Conservation (phyloP, 1,140 invertebrate species). For the Bombyx mandarina region DNA sequence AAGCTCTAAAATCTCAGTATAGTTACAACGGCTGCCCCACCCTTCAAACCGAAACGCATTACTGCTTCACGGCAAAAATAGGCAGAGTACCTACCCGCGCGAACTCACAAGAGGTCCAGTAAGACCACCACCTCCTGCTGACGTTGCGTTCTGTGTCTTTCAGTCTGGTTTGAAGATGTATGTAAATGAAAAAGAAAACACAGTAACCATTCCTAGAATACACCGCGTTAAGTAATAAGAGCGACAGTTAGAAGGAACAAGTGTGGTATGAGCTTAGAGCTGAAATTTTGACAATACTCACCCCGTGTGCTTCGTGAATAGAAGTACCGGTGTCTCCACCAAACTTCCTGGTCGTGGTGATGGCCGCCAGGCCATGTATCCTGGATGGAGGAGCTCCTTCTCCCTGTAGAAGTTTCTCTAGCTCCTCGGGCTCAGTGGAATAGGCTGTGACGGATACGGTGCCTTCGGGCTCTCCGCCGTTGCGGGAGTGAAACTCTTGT, state of each 20-base stretch:
- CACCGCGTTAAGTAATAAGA: not conserved
- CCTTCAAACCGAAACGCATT: no score
- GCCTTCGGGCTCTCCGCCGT: slow-evolving; percentile 76
- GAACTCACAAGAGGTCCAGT: no score
- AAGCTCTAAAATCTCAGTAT: no score
- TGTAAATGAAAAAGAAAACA: not conserved
- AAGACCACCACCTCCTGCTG: no score
- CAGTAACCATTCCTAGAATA: not conserved
- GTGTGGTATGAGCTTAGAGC: no score
- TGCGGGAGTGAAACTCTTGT: slow-evolving; percentile 77
- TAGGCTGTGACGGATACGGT: slow-evolving; percentile 77
- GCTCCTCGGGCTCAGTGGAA: slow-evolving; percentile 74
- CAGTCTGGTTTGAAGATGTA: no score
- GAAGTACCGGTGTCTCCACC: slow-evolving; percentile 57
- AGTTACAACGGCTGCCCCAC: no score
- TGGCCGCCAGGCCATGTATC: slow-evolving; percentile 50
- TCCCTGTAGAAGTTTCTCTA: slow-evolving; percentile 53
- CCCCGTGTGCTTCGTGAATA: slow-evolving; percentile 39
- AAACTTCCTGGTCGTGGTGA: slow-evolving; percentile 63
- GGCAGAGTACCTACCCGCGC: no score
- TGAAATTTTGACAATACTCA: slow-evolving; percentile 17
- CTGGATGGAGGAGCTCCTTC: slow-evolving; percentile 45
- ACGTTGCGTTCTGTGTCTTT: no score
- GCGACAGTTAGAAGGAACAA: no score
- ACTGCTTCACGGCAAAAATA: no score